phyloP scores from a whole-genome alignment of 2,888 invertebrate species.

The Axea sp. region DNA sequence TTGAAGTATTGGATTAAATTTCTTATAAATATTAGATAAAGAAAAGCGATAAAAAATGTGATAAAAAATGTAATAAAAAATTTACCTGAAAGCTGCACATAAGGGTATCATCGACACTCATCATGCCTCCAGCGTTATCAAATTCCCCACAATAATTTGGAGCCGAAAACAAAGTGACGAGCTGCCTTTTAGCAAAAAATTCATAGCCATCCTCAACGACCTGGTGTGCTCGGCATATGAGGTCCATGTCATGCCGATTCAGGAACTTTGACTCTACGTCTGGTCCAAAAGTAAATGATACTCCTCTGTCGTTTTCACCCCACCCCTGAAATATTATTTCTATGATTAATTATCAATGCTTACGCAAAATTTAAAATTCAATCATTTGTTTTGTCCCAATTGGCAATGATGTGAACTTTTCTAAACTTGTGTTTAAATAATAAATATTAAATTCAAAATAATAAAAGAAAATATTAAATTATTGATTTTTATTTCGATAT shows the following conservation, averaged over 20 bases:
- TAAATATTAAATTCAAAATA: too few species aligned
- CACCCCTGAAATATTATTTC: conserved; percentile 87
- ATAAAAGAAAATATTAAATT: too few species aligned
- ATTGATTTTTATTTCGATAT: too few species aligned
- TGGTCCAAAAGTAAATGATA: conserved; percentile 99
- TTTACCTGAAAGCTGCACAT: conserved; percentile 99
- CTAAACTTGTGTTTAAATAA: too few species aligned
- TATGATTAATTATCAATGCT: too few species aligned
- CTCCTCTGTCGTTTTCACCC: conserved; percentile 99
- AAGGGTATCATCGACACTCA: conserved; percentile 99
- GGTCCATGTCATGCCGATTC: conserved; percentile 99
- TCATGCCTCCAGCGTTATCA: conserved; percentile 95
- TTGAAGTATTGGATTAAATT: too few species aligned
- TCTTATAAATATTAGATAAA: too few species aligned
- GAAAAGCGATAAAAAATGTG: too few species aligned
- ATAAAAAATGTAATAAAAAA: too few species aligned
- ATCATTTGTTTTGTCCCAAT: too few species aligned
- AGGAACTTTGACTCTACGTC: conserved; percentile 99
- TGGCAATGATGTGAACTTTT: too few species aligned
- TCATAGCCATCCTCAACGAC: conserved; percentile 99
- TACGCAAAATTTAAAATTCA: too few species aligned
- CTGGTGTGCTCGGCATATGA: conserved; percentile 98
- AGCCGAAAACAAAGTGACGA: conserved; percentile 95
- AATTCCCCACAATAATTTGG: conserved; percentile 97
- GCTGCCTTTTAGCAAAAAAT: conserved; percentile 97